A percentile compares a stretch with the other conserved stretches of the same genome.
These are phyloP conservation scores for Loxodonta africana DNA, from an alignment of 2,113 vertebrate species.

Conservation along the genomic window DNA sequence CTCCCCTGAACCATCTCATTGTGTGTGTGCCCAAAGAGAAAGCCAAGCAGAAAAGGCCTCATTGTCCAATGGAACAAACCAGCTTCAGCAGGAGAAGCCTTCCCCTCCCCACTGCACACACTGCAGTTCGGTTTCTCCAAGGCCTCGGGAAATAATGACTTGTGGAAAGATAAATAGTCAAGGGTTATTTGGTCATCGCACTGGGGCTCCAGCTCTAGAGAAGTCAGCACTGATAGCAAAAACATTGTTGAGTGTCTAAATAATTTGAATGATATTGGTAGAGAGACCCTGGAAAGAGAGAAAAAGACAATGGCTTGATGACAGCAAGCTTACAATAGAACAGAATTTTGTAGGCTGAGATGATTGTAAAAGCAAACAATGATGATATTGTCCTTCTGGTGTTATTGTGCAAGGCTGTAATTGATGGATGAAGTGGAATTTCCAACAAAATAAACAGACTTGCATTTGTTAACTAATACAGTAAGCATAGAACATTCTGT, in stretches of 20 bases:
- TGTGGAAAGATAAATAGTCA: constrained; percentile 30
- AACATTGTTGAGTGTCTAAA: constrained; percentile 55
- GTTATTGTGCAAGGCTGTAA: neutral
- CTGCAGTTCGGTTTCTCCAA: neutral
- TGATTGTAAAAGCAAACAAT: neutral
- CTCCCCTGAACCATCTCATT: neutral
- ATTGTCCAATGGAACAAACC: constrained; percentile 42
- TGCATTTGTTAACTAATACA: constrained; percentile 56
- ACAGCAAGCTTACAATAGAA: constrained; percentile 76
- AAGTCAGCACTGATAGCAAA: constrained; percentile 64
- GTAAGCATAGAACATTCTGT: constrained; percentile 70
- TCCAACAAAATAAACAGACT: constrained; percentile 70
- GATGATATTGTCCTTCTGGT: constrained; percentile 45
- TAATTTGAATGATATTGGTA: constrained; percentile 85
- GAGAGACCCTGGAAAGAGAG: constrained; percentile 87
- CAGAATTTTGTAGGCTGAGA: constrained; percentile 67
- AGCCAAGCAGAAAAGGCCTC: constrained; percentile 40
- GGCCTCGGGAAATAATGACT: neutral
- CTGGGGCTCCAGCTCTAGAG: constrained; percentile 7
- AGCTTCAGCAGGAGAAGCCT: neutral
- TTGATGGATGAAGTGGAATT: constrained; percentile 67
- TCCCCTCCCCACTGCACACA: neutral
- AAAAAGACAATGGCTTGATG: constrained; percentile 87
- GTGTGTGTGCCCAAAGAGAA: neutral
- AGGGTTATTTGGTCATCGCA: constrained; percentile 46